Base-by-base conservation (phyloP, 2,888 invertebrate genomes). In the Patella caerulea region DNA sequence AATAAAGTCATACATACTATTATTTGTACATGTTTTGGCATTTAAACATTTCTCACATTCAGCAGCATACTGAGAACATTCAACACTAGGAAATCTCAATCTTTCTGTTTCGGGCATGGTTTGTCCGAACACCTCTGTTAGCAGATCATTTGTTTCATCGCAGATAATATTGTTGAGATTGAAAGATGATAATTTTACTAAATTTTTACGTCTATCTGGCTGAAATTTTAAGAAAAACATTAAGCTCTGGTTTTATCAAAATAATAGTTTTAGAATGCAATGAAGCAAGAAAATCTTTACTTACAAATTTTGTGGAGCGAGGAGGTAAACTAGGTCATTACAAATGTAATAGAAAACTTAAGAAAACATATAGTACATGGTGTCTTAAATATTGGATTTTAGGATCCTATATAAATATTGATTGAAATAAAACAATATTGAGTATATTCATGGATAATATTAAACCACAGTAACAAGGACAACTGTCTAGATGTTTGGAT, bases 131-230 rank as follows among this genome's bases (percentile, higher is more conserved):
- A 90, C 83, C 7, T 84, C 81, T n/a, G 82, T 80, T 55, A 89
- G 83, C 19, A 91, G 83, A 1, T 81, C 83, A 14, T 86, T 86
- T 72, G 86, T 86, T 15, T 90, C 87, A 0, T 87, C 82, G 78
- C 90, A 91, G 7, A 88, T 86, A 53, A 90, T 86, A 73, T 85
- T 87, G 83, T 91, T 91, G 29, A 83, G 59, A 3, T 65, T 65
- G 0, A 71, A 76, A 74, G 83, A 75, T 11, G 52, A 65, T 69
- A 86, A 81, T 15, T 74, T 29, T 12, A 71, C 71, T 65, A 79
- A 79, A 74, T 78, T 84, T n/a, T 77, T 71, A 70, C 54, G 71
- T 72, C 75, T 54, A 15, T 74, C 71, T 24, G 71, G 70, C 77
- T 77, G 69, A 14, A 29, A 53, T 69, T 65, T 24, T 24, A 19